A percentile compares a stretch with the other conserved stretches of the same genome.
Evolutionary conservation across 2,888 invertebrate genomes (phyloP).

Genomic region (Schizaphis graminum): DNA sequence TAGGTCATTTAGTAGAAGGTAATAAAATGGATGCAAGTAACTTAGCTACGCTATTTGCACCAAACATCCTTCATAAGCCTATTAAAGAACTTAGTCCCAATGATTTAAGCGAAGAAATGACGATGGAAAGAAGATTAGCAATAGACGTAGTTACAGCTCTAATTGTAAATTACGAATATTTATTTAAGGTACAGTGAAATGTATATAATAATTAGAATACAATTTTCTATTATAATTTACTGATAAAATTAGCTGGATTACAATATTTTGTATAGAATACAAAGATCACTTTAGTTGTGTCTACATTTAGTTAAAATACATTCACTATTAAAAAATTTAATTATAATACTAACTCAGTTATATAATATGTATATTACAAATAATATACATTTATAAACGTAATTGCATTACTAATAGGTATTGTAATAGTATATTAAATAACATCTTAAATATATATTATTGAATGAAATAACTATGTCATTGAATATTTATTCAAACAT

Average conservation of each 20-base stretch:
- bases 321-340: not conserved
- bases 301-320: not conserved
- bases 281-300: not conserved
- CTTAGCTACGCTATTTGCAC: conserved; percentile 92
- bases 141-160: conserved; percentile 89
- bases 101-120: conserved; percentile 77
- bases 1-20: conserved; percentile 78
- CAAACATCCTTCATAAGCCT: conserved; percentile 84
- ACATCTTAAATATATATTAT: not conserved
- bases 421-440: too few species aligned
- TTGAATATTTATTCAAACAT: not conserved
- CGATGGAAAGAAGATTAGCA: conserved; percentile 87
- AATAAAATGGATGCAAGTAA: conserved; percentile 96
- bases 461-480: too few species aligned
- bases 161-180: conserved; percentile 80
- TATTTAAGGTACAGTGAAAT: conserved; percentile 75
- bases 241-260: not conserved
- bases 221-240: not conserved
- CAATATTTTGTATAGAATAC: not conserved
- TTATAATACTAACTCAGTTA: not conserved
- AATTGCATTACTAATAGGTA: not conserved
- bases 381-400: not conserved
- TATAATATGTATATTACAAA: not conserved
- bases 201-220: not conserved
- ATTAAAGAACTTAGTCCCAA: conserved; percentile 72